These are phyloP conservation scores for Eira barbara DNA, from an alignment of 2,113 vertebrate species.

Conservation along the genomic window DNA sequence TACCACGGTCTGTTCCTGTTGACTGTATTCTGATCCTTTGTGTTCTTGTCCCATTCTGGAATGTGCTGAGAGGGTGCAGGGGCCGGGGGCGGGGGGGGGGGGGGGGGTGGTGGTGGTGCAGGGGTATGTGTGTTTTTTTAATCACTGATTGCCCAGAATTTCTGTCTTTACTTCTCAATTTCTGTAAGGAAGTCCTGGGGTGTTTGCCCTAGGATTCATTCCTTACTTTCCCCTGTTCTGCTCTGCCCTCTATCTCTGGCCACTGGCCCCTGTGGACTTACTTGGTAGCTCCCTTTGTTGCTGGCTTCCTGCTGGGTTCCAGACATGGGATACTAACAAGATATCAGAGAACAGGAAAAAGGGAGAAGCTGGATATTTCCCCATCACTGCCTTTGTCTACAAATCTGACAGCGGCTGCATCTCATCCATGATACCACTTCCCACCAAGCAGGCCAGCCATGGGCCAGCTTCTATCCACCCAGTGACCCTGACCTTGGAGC, in stretches of 20 bases:
- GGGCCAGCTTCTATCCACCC: background rate
- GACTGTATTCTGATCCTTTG: background rate
- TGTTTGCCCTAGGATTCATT: background rate
- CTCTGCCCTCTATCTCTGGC: background rate
- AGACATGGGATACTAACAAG: background rate
- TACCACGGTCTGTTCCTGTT: background rate
- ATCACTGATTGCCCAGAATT: background rate
- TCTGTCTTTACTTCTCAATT: background rate
- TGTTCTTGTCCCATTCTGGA: background rate
- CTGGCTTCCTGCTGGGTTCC: background rate
- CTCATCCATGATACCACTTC: background rate
- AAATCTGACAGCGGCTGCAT: background rate
- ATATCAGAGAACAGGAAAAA: background rate
- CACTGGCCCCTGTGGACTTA: background rate
- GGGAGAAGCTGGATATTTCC: background rate
- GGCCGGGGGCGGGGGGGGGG: rapidly evolving
- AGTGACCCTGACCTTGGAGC: too few species aligned
- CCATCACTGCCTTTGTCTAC: too few species aligned
- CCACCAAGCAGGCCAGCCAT: background rate
- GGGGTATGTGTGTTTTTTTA: background rate
- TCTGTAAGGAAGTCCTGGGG: background rate
- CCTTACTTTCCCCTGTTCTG: background rate
- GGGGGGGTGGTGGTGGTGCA: too few species aligned
- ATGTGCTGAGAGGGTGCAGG: rapidly evolving
- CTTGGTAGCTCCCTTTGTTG: background rate